phyloP scores from a whole-genome alignment of 2,888 invertebrate species.

The Ochropleura plecta region DNA sequence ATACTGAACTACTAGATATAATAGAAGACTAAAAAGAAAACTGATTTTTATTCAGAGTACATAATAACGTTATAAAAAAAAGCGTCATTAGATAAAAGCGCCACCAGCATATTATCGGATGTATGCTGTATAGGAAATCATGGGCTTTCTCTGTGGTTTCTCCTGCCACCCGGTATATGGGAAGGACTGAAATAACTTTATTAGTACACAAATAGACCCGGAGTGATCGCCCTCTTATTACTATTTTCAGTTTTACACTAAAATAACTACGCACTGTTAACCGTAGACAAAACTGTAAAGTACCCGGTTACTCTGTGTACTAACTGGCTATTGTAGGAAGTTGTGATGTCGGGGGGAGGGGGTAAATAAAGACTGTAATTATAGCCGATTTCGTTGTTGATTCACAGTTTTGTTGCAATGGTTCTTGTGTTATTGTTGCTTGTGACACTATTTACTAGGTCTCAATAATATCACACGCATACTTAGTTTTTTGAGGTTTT shows the following conservation, averaged over 20 bases:
- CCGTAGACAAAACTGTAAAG: conserved; percentile 65
- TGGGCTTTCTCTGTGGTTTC: conserved; percentile 61
- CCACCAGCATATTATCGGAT: conserved; percentile 31
- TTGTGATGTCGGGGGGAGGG: neutral
- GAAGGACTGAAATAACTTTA: conserved; percentile 85
- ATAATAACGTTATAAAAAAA: neutral
- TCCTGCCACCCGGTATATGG: conserved; percentile 72
- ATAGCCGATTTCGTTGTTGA: conserved; percentile 10
- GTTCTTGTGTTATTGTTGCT: neutral
- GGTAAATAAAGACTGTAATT: conserved; percentile 14
- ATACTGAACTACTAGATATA: too few relatives aligned
- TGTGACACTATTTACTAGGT: neutral
- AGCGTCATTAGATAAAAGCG: neutral
- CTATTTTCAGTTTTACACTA: conserved; percentile 83
- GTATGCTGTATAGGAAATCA: conserved; percentile 56
- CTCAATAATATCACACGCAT: too few relatives aligned
- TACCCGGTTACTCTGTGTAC: conserved; percentile 39
- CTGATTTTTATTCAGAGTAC: neutral
- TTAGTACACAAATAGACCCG: conserved; percentile 84
- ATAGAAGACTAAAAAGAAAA: neutral
- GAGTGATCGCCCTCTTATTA: conserved; percentile 86
- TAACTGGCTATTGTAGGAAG: conserved; percentile 13
- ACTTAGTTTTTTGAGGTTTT: neutral
- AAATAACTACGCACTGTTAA: conserved; percentile 72
- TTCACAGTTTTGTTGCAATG: conserved; percentile 18